Evolutionary conservation across 2,113 vertebrate species (phyloP).

Genomic region (Hipposideros armiger): DNA sequence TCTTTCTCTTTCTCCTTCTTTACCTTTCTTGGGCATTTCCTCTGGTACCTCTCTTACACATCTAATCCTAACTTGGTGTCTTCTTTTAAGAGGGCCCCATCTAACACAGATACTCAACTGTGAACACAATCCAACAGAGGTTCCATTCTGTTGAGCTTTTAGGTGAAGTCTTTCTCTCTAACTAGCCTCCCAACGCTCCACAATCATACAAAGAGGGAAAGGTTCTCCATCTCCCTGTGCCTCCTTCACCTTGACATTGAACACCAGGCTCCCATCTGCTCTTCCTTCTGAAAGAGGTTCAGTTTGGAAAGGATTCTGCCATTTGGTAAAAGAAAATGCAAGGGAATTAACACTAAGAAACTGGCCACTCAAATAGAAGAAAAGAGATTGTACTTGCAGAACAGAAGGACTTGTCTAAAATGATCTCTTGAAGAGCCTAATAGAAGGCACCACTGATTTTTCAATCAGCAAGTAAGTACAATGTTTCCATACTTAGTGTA

Average conservation of each 20-base stretch:
- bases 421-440: constrained; percentile 30
- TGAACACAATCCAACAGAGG: background rate
- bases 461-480: constrained; percentile 51
- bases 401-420: background rate
- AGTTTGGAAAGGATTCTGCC: background rate
- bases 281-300: background rate
- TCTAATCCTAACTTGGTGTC: background rate
- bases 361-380: background rate
- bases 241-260: background rate
- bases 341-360: background rate
- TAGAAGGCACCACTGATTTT: constrained; percentile 57
- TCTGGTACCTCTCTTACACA: background rate
- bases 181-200: background rate
- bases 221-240: background rate
- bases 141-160: background rate
- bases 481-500: background rate
- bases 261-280: background rate
- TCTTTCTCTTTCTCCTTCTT: background rate
- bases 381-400: background rate
- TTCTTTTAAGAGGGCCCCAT: background rate
- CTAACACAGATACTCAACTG: background rate
- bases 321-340: background rate
- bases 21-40: background rate
- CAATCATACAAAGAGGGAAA: background rate
- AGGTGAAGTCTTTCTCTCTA: background rate